Conservation (phyloP, 1,140 invertebrate genomes). For the Ericerus pela region DNA sequence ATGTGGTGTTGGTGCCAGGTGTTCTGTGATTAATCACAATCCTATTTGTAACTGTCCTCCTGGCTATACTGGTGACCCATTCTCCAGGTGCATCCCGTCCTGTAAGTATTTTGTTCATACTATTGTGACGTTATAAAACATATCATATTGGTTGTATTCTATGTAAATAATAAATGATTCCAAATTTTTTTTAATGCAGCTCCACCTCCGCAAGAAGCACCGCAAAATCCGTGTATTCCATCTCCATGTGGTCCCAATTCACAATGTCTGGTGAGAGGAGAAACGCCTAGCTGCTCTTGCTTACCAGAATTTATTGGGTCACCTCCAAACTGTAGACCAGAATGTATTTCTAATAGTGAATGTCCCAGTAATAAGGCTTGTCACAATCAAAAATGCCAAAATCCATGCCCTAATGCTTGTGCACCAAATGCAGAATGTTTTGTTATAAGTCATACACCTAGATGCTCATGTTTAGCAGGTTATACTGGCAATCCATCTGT, state of each 20-base stretch:
- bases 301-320: constrained; percentile 41
- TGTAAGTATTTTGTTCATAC: constrained; percentile 26
- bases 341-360: constrained; percentile 48
- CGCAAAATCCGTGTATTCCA: constrained; percentile 43
- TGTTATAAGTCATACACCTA: constrained; percentile 47
- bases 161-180: constrained; percentile 11
- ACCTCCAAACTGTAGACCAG: constrained; percentile 48
- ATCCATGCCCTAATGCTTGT: constrained; percentile 49
- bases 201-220: constrained; percentile 21
- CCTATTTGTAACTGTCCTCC: constrained; percentile 49
- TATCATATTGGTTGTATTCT: not conserved
- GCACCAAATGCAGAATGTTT: constrained; percentile 46
- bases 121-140: not conserved
- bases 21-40: constrained; percentile 49
- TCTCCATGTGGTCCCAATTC: constrained; percentile 57
- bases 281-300: constrained; percentile 48
- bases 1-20: constrained; percentile 47
- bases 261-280: constrained; percentile 42
- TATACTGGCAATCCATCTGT: constrained; percentile 44
- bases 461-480: constrained; percentile 42
- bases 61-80: constrained; percentile 55
- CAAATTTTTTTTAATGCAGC: constrained; percentile 16
- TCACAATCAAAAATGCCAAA: constrained; percentile 48
- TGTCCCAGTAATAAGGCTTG: constrained; percentile 44
- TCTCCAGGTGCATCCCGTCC: constrained; percentile 40